Evolutionary conservation across 2,113 vertebrate species (phyloP), one percentile per base, ranked within the genome.

Genomic region (Cranoglanis bouderius): DNA sequence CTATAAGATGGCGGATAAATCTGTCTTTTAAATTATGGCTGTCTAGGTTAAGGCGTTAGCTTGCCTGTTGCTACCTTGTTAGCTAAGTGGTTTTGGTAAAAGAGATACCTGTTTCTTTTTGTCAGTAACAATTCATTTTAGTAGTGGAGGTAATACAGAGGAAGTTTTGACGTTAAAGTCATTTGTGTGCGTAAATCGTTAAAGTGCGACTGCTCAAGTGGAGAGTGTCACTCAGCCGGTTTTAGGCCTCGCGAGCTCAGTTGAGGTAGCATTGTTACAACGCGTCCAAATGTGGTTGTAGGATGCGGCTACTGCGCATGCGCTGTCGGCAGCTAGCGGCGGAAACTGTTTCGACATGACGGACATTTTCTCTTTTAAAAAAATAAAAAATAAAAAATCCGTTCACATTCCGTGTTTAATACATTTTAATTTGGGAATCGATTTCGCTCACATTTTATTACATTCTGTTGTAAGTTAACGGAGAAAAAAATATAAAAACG

Each of bases 1-100:
- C 51, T 83, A 12, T 10, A 46, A 82, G 67, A 84, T 86, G 89
- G 78, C 86, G 83, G 81, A 32, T 65, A 46, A 77, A 32, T 80
- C 51, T 92, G 93, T 38, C 43, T n/a, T 38, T 51, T 61, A 19
- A 53, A 55, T 57, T 35, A 82, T 55, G 81, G 55, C 53, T 59
- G 81, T 38, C 53, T 40, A 2, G 53, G 38, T 8, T 49, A 35
- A 29, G 63, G 87, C 24, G 26, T 88, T 85, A 49, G 59, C 75
- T 18, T 83, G 81, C 35, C 35, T 83, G 81, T 53, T 63, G 88
- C 80, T 74, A 61, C 4, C 51, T 43, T n/a, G 84, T 18, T 61
- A 61, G 88, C 38, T 21, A 12, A 43, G 3, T 26, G 10, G 70
- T 18, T 46, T n/a, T 4, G 9, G 9, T 2, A 14, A 24, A 14